phyloP scores from a whole-genome alignment of 2,888 invertebrate genomes.

The Unio pictorum region DNA sequence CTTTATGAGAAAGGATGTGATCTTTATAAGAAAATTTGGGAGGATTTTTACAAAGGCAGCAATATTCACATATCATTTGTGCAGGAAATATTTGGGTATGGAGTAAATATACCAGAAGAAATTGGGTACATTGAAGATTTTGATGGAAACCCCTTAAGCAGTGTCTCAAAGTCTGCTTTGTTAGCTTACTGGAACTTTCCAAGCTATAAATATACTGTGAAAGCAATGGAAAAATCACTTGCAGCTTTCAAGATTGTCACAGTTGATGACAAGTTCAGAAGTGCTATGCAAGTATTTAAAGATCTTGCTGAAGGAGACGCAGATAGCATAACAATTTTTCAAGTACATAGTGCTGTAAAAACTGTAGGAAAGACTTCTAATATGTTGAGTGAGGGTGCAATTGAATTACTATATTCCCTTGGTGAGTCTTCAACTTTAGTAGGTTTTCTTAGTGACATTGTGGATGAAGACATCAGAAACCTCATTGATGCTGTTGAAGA shows the following conservation, averaged over 20 bases:
- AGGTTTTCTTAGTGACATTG: conserved; percentile 27
- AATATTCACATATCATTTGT: conserved; percentile 9
- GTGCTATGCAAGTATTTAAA: conserved; percentile 24
- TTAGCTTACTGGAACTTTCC: too few relatives aligned
- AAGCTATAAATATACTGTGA: too few relatives aligned
- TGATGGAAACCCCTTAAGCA: too few relatives aligned
- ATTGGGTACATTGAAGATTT: too few relatives aligned
- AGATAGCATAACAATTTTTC: conserved; percentile 7
- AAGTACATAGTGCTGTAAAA: conserved; percentile 15
- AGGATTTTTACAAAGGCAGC: conserved; percentile 7
- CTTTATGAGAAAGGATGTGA: neutral
- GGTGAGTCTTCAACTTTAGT: conserved; percentile 20
- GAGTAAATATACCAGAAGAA: neutral
- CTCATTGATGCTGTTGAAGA: conserved; percentile 51
- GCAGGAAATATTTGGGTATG: conserved; percentile 3
- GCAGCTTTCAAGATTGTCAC: too few relatives aligned
- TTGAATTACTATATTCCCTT: conserved; percentile 20
- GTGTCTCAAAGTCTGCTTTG: too few relatives aligned
- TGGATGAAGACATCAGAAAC: conserved; percentile 44
- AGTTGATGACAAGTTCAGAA: conserved; percentile 10
- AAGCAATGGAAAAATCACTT: too few relatives aligned
- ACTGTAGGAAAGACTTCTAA: conserved; percentile 17
- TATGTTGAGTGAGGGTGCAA: conserved; percentile 9
- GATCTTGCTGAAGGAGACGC: conserved; percentile 6
- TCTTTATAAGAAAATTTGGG: conserved; percentile 20